These are phyloP conservation scores for Syngnathus floridae DNA, from an alignment of 2,113 vertebrate species.

Conservation along the genomic window DNA sequence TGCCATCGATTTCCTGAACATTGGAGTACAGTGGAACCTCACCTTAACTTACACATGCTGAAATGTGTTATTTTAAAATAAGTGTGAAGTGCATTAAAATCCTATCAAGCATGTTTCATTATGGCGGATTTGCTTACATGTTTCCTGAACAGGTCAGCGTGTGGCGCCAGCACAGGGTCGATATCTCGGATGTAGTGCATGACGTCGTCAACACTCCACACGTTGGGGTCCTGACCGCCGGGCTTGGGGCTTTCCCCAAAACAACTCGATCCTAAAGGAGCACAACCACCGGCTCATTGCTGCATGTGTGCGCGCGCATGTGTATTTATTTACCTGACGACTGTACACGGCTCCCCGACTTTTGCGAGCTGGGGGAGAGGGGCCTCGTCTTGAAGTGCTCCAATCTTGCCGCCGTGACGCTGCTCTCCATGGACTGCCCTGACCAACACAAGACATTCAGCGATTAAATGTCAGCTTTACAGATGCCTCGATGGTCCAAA, in stretches of 20 bases:
- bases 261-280: slow-evolving; percentile 33
- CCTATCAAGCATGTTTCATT: no score
- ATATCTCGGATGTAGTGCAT: slow-evolving; percentile 91
- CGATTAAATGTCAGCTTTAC: background rate
- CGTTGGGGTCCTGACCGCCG: slow-evolving; percentile 79
- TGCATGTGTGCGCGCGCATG: background rate
- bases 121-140: slow-evolving; percentile 73
- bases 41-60: no score
- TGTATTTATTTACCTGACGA: slow-evolving; percentile 73
- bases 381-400: slow-evolving; percentile 82
- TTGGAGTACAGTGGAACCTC: background rate
- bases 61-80: no score
- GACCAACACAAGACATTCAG: slow-evolving; percentile 7
- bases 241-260: slow-evolving; percentile 71
- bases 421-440: slow-evolving; percentile 80
- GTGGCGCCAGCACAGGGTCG: slow-evolving; percentile 88
- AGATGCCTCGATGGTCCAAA: no score
- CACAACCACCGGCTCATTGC: background rate
- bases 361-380: slow-evolving; percentile 74
- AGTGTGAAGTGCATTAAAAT: no score
- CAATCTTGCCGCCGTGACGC: slow-evolving; percentile 48
- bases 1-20: slow-evolving; percentile 86
- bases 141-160: slow-evolving; percentile 94
- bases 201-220: slow-evolving; percentile 92
- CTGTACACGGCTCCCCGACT: slow-evolving; percentile 61